Evolutionary conservation across 2,888 invertebrate genomes (phyloP).

Genomic region (Cylindroiulus punctatus): DNA sequence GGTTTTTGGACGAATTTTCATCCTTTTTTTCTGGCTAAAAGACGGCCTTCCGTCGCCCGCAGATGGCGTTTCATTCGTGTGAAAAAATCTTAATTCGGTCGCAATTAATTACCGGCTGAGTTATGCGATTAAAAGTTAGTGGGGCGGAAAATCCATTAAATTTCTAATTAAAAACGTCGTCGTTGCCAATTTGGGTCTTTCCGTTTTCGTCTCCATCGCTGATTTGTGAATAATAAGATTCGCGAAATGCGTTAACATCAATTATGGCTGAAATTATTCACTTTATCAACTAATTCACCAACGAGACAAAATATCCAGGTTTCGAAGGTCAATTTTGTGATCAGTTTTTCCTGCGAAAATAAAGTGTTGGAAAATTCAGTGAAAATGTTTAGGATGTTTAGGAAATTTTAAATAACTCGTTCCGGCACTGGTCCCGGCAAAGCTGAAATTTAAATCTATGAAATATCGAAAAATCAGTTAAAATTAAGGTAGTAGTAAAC

Average conservation of each 20-base stretch:
- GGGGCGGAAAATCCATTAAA: slow-evolving; percentile 7
- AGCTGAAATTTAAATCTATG: too few species aligned
- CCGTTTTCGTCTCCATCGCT: background rate
- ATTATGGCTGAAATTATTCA: too few species aligned
- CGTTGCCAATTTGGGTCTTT: background rate
- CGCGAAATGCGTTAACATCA: background rate
- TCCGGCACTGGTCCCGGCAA: too few species aligned
- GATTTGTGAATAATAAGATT: background rate
- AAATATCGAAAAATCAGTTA: too few species aligned
- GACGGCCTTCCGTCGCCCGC: background rate
- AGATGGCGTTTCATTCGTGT: background rate
- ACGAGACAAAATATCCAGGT: background rate
- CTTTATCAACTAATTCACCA: too few species aligned
- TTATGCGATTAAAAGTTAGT: slow-evolving; percentile 1
- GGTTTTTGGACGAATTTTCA: too few species aligned
- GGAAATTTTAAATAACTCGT: too few species aligned
- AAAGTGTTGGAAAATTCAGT: too few species aligned
- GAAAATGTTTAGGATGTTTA: too few species aligned
- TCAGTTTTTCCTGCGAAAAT: too few species aligned
- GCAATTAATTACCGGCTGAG: background rate
- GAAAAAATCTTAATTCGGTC: background rate
- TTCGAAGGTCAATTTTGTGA: background rate
- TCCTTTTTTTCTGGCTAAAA: too few species aligned
- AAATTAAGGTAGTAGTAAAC: too few species aligned
- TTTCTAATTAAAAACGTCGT: background rate